Base-by-base conservation (phyloP, 2,888 invertebrate genomes). In the Noctua janthe region DNA sequence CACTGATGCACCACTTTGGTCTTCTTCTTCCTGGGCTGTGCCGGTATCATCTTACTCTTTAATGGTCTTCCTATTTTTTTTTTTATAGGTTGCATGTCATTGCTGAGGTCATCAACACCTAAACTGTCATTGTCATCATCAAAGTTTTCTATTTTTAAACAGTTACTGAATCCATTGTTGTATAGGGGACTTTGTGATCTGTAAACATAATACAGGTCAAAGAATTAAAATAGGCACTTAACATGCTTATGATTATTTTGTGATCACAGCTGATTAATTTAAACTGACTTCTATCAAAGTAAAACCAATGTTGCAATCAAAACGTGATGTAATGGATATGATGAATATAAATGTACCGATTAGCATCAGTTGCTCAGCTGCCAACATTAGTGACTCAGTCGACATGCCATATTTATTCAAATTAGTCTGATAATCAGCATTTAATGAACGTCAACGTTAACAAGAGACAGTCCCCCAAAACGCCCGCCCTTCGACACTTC, bases 1-100 rank as follows among this genome's bases (percentile, higher is more conserved):
- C 97, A 97, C 67, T 93, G 93, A 85, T 96, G 94, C 87, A 95
- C 89, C 4, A 91, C 92, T 91, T 96, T 93, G 7, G 83, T 72
- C 29, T 89, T 89, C 87, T 89, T 90, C 81, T 90, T 92, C 49
- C 83, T 91, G 20, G 88, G 86, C 51, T 87, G 80, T n/a, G 90
- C 82, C 0, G 90, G 85, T 71, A 91, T 83, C 77, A 85, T 88
- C 87, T 91, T 92, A 62, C 78, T 78, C 83, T 90, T 89, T 79
- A 81, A 83, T 8, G 87, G 88, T 51, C 89, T 80, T 54, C 88
- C 88, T 23, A 83, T 51, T 49, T 91, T 93, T 74, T 88, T 91
- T 78, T 91, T 91, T 29, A 87, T 83, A 76, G 75, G 84, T 85
- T 86, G 85, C 77, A 87, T 64, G 64, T 83, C 80, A 86, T 67